Evolutionary conservation across 2,797 vertebrate genomes (phyloP).

Genomic region (Octomys mimax): DNA sequence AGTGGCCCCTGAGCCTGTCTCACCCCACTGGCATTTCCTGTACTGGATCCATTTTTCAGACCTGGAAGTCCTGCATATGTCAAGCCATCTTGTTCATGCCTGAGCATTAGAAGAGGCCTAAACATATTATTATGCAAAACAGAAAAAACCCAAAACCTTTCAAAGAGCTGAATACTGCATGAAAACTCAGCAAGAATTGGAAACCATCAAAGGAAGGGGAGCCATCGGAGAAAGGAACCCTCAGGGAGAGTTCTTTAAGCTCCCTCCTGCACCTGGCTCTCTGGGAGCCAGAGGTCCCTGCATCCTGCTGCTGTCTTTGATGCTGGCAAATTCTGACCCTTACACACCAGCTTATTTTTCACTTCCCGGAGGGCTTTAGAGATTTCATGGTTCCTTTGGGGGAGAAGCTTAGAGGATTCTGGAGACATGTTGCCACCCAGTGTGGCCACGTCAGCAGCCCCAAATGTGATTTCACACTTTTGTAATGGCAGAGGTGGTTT

Average conservation of each 20-base stretch:
- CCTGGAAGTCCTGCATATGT: background rate
- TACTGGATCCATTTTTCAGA: background rate
- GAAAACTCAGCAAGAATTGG: background rate
- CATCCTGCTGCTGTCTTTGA: background rate
- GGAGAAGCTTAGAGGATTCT: constrained; percentile 34
- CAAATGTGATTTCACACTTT: constrained; percentile 4
- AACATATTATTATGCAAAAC: constrained; percentile 19
- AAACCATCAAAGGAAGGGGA: background rate
- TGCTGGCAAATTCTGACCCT: background rate
- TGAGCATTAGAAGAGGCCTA: constrained; percentile 27
- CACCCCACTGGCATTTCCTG: background rate
- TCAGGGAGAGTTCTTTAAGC: background rate
- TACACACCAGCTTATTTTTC: constrained; percentile 39
- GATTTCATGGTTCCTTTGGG: constrained; percentile 37
- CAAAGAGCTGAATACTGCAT: background rate
- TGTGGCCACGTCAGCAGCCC: background rate
- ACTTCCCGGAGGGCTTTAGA: constrained; percentile 34
- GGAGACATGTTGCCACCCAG: background rate
- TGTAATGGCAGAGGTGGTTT: background rate
- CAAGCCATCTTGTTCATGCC: background rate
- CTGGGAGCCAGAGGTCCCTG: background rate
- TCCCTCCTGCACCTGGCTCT: background rate
- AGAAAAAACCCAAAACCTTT: background rate
- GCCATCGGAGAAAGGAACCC: background rate
- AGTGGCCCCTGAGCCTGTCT: background rate